phyloP scores from a whole-genome alignment of 2,113 vertebrate species.

The Megaceryle maxima region DNA sequence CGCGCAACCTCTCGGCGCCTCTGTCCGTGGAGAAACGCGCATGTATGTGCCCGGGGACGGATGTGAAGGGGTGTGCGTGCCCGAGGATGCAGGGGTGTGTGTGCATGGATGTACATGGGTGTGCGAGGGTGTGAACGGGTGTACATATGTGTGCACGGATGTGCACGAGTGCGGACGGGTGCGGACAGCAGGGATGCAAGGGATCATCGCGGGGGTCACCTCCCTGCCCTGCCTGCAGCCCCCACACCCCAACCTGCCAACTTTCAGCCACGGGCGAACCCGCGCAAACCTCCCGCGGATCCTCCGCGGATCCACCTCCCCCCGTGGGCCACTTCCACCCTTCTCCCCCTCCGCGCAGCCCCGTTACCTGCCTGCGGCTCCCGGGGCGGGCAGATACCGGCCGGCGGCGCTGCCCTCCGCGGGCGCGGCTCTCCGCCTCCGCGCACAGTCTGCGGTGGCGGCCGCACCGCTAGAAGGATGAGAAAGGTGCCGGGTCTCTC shows the following conservation, averaged over 20 bases:
- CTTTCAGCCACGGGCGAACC: background rate
- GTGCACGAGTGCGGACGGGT: background rate
- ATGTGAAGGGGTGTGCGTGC: background rate
- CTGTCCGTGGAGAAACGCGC: background rate
- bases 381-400: background rate
- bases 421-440: background rate
- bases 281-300: background rate
- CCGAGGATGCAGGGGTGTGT: background rate
- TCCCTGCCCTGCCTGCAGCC: background rate
- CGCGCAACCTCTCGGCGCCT: background rate
- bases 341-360: background rate
- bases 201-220: background rate
- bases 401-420: background rate
- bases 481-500: background rate
- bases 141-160: background rate
- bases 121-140: background rate
- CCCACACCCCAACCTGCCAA: background rate
- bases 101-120: background rate
- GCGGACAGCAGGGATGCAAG: background rate
- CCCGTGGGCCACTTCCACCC: background rate
- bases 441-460: background rate
- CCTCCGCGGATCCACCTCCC: background rate
- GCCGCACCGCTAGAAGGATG: background rate
- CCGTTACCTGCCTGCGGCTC: slow-evolving; percentile 40
- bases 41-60: background rate